Evolutionary conservation across 23 tunicate genomes (phyloP), one percentile per base, ranked within the genome.

Genomic region (Phallusia fumigata): DNA sequence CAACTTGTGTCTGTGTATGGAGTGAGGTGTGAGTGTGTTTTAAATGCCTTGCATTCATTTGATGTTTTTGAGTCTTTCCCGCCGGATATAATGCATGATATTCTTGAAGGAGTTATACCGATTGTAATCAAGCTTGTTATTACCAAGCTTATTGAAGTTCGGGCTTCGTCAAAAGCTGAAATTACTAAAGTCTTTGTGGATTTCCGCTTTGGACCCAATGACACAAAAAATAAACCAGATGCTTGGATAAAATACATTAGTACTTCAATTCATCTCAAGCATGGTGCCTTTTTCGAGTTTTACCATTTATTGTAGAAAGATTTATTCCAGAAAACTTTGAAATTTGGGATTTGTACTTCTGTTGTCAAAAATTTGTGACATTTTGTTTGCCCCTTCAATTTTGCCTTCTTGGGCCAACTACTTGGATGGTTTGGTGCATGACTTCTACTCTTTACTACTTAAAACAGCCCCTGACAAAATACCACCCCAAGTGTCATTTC

Each of bases 331-430:
- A 22, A 15, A 45, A 77, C 81, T 77, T 8, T 77, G 81, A 77
- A 77, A 30, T 36, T 0, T 77, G 81, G 81, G 81, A 77, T 53
- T 30, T 77, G 52, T 35, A 77, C 50, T 45, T 77, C 24, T 10
- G 53, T 36, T 77, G 24, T 21, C 81, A 22, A 77, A 36, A 36
- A 77, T 77, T 35, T 77, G 81, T 75, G 78, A 75, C 35, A 75
- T 75, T 75, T 32, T 77, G 47, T 77, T 77, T 77, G 81, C 81
- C 30, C 81, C 81, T 15, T 18, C 15, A 77, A 35, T 77, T 45
- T 77, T 44, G 31, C 19, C 30, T 28, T 36, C 53, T 77, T 77
- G 28, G 81, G 30, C 35, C 24, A 77, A 53, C 53, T 77, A 77
- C 50, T 35, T 77, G 35, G 78, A 75, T 75, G 35, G 78, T 35